These are phyloP conservation scores for Hemiscyllium ocellatum DNA, from an alignment of 2,113 vertebrate genomes.

Conservation along the genomic window DNA sequence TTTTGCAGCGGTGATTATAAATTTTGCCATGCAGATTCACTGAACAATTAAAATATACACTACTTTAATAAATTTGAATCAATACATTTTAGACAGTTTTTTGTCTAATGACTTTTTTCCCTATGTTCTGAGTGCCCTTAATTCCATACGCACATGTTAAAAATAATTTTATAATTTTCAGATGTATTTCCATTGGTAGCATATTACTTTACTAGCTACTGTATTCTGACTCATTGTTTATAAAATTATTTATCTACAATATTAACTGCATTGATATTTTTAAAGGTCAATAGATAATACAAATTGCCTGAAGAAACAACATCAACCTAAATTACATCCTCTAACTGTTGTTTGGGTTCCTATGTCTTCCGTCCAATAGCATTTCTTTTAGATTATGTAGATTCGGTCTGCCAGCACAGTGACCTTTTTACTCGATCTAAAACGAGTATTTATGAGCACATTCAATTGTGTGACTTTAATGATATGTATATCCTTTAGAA, in stretches of 20 bases:
- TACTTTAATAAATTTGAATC: neutral
- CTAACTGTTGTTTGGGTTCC: neutral
- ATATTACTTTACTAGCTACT: neutral
- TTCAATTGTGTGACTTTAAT: neutral
- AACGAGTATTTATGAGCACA: neutral
- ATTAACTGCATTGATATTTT: neutral
- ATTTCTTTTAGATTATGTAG: neutral
- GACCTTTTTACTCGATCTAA: neutral
- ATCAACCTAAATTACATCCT: neutral
- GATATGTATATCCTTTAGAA: neutral
- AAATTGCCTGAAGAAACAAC: too few relatives aligned
- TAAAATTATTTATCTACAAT: neutral
- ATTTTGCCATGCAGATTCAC: neutral
- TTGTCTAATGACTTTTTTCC: neutral
- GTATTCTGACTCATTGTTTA: neutral
- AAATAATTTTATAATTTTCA: neutral
- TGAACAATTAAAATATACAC: neutral
- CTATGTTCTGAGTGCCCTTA: neutral
- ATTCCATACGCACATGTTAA: neutral
- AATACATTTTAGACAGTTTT: neutral
- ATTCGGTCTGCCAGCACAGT: neutral
- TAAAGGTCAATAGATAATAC: neutral
- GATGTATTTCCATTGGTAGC: neutral
- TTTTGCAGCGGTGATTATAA: neutral
- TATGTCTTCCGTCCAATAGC: neutral